phyloP scores from a whole-genome alignment of 2,113 vertebrate genomes.

The Ochotona curzoniae region DNA sequence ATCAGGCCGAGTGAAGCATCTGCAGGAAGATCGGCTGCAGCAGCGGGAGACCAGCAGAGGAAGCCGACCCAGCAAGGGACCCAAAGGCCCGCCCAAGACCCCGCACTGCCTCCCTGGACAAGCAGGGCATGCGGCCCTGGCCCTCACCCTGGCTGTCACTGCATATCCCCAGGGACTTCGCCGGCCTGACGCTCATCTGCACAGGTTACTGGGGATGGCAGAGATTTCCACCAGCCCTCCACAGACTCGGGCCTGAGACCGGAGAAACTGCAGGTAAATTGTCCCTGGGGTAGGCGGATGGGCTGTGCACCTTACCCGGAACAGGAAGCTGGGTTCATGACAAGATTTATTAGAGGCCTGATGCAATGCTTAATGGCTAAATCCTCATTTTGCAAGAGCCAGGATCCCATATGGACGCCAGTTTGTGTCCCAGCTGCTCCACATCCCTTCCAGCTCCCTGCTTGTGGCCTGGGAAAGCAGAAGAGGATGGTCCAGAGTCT shows the following conservation, averaged over 20 bases:
- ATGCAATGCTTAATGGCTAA: too few species aligned
- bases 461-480: too few species aligned
- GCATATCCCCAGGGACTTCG: not conserved
- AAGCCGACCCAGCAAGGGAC: fast-evolving
- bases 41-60: not conserved
- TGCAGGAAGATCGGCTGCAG: not conserved
- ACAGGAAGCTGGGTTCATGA: not conserved
- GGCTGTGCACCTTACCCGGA: not conserved
- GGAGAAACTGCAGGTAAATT: not conserved
- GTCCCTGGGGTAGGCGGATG: fast-evolving
- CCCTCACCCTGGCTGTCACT: fast-evolving
- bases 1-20: not conserved
- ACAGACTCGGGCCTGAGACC: not conserved
- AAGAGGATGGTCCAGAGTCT: too few species aligned
- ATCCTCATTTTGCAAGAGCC: too few species aligned
- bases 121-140: not conserved
- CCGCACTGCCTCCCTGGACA: too few species aligned
- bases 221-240: not conserved
- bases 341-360: not conserved
- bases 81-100: too few species aligned
- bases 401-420: too few species aligned
- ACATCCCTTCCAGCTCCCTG: too few species aligned
- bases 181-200: not conserved
- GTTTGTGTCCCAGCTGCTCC: too few species aligned
- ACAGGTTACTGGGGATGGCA: not conserved